Evolutionary conservation across 2,797 vertebrate species (phyloP), one percentile per base, ranked within the genome.

Genomic region (Chelon auratus): DNA sequence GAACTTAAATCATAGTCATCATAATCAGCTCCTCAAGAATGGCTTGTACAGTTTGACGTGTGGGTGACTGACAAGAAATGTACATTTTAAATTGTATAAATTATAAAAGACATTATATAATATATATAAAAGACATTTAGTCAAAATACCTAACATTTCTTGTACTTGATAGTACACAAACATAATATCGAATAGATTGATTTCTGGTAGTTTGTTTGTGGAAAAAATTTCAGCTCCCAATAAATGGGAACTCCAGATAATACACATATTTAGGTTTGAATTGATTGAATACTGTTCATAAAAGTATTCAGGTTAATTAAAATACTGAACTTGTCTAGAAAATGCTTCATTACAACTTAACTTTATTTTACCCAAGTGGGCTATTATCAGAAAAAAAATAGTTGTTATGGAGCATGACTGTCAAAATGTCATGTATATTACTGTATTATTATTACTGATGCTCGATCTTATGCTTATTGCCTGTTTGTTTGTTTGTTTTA

Each of bases 301-400:
- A 20, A 50, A 50, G 20, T 22, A 22, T 22, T 50, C 4, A 22
- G 48, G 22, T 22, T 5, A 50, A 50, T 20, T 5, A 50, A 12
- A 50, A 22, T 10, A 50, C 20, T 4, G 18, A 50, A 22, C 4
- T 20, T 10, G 45, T 9, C 8, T 20, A 18, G 17, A 45, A 22
- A 50, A 22, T 22, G 10, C 48, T 12, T 20, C 3, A 22, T 48
- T 52, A 52, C 37, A 52, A 64, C 40, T 52, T 36, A 26, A 53
- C 51, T 65, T 26, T 24, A 20, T 65, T 18, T 18, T 48, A 48
- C 45, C 11, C 51, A 10, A 63, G 39, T 40, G 51, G 61, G 15
- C 36, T 52, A 26, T 39, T 37, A 48, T 63, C 33, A 39, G 39
- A 63, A 52, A 33, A 24, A 37, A 62, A 8, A 22, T 51, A 12